phyloP scores from a whole-genome alignment of 2,113 vertebrate genomes.

The Pygathrix nemaeus region DNA sequence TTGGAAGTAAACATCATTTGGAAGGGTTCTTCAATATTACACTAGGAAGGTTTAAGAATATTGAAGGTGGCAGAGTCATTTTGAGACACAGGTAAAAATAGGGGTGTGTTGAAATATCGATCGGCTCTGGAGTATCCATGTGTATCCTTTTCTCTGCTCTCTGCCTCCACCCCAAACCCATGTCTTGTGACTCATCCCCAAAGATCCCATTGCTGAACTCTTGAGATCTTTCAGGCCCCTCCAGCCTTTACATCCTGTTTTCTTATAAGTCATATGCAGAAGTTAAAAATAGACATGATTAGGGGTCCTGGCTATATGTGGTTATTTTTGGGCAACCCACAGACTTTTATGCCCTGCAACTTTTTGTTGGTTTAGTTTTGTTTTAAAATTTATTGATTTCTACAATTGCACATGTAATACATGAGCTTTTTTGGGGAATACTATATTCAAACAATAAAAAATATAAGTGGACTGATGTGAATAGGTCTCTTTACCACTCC shows the following conservation, averaged over 20 bases:
- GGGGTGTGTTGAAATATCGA: neutral
- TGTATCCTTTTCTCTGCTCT: neutral
- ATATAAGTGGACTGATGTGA: neutral
- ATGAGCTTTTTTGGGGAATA: neutral
- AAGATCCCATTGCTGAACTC: neutral
- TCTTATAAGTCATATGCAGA: neutral
- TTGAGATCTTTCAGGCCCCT: neutral
- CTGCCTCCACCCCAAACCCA: neutral
- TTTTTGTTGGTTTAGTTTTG: neutral
- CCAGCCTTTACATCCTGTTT: neutral
- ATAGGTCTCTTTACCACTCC: neutral
- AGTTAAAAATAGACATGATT: neutral
- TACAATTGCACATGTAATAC: neutral
- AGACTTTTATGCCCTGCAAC: neutral
- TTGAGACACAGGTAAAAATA: neutral
- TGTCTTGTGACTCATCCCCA: neutral
- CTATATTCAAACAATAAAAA: neutral
- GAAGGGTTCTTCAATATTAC: neutral
- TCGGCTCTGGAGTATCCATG: neutral
- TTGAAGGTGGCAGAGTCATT: neutral
- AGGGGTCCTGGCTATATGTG: neutral
- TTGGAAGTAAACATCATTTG: neutral
- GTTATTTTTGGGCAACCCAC: neutral
- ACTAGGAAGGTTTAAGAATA: neutral
- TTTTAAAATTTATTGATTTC: neutral